phyloP scores from a whole-genome alignment of 2,113 vertebrate species.

The Proterorhinus semilunaris region DNA sequence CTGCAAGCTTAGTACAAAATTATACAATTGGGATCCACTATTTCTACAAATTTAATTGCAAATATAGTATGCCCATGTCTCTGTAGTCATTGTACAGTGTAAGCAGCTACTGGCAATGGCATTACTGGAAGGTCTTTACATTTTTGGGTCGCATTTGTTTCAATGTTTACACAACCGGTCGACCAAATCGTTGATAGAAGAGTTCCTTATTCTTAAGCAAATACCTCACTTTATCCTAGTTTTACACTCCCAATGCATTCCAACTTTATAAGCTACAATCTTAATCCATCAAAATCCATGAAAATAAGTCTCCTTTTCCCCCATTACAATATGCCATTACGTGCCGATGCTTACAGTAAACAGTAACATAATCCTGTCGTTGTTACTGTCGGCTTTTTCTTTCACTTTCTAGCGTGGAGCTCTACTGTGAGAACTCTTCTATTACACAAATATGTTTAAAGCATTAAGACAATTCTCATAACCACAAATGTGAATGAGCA shows the following conservation, averaged over 20 bases:
- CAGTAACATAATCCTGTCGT: slow-evolving; percentile 21
- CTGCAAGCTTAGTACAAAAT: too few species aligned
- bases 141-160: too few species aligned
- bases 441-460: slow-evolving; percentile 65
- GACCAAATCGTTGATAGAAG: background rate
- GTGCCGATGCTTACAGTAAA: slow-evolving; percentile 1
- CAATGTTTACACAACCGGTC: too few species aligned
- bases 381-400: slow-evolving; percentile 45
- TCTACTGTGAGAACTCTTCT: slow-evolving; percentile 28
- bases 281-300: background rate
- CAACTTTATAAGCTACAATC: background rate
- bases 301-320: background rate
- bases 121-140: too few species aligned
- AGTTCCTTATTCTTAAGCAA: background rate
- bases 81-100: too few species aligned
- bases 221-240: background rate
- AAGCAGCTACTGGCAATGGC: too few species aligned
- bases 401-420: slow-evolving; percentile 57
- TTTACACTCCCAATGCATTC: background rate
- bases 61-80: too few species aligned
- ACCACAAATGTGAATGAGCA: slow-evolving; percentile 71
- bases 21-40: too few species aligned
- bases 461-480: slow-evolving; percentile 67
- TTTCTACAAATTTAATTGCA: too few species aligned
- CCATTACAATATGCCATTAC: background rate